Evolutionary conservation across 2,797 vertebrate genomes (phyloP).

Genomic region (Leucoraja ocellata): DNA sequence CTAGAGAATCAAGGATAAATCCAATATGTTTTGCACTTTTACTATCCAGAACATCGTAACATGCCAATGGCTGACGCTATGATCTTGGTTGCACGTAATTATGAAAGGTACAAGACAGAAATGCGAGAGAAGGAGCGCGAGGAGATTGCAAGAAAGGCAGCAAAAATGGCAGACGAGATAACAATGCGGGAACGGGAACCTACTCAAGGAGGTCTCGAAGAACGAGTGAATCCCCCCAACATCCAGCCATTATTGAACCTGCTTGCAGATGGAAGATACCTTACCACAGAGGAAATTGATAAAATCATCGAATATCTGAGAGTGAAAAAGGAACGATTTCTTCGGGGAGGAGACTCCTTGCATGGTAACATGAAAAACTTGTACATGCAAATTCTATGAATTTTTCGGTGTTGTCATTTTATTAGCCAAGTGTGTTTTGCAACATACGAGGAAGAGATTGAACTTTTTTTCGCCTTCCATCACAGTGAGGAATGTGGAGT

Average conservation of each 20-base stretch:
- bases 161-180: conserved; percentile 93
- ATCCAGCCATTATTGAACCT: conserved; percentile 77
- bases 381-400: background rate
- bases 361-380: conserved; percentile 58
- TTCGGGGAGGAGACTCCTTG: conserved; percentile 67
- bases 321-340: conserved; percentile 74
- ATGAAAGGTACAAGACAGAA: conserved; percentile 81
- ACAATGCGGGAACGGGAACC: conserved; percentile 79
- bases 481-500: no score
- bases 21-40: conserved; percentile 28
- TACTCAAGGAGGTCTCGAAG: conserved; percentile 50
- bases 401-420: no score
- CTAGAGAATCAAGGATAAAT: background rate
- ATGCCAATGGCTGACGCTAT: conserved; percentile 97
- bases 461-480: no score
- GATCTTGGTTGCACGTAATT: conserved; percentile 89
- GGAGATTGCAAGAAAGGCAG: conserved; percentile 83
- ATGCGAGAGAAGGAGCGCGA: conserved; percentile 87
- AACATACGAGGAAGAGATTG: no score
- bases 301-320: conserved; percentile 80
- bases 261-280: conserved; percentile 79
- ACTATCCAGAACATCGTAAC: conserved; percentile 82
- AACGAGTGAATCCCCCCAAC: conserved; percentile 69
- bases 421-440: no score
- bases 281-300: conserved; percentile 83